Conservation (phyloP, 2,888 invertebrate genomes). For the Idaea dimidiata region DNA sequence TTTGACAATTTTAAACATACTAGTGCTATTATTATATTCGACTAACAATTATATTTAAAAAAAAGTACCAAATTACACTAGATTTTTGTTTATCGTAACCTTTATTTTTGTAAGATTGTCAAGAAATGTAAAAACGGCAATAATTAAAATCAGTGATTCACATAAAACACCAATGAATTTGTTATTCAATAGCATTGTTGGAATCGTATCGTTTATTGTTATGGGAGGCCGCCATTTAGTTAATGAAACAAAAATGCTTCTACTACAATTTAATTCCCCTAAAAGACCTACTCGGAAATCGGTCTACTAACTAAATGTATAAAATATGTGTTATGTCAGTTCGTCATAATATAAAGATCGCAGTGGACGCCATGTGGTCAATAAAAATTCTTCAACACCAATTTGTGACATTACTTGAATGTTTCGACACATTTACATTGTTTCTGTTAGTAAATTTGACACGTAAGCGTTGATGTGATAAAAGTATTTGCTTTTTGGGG, state of each 20-base stretch:
- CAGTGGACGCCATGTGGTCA: constrained; percentile 36
- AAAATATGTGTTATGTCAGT: constrained; percentile 57
- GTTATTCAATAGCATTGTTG: constrained; percentile 8
- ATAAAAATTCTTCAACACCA: constrained; percentile 49
- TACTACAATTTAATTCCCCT: constrained; percentile 49
- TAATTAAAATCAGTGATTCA: neutral
- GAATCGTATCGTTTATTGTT: constrained; percentile 12
- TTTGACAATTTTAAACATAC: too few species aligned
- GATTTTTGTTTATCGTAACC: neutral
- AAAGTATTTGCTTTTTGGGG: neutral
- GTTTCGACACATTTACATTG: constrained; percentile 23
- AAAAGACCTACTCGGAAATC: constrained; percentile 49
- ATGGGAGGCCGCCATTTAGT: constrained; percentile 26
- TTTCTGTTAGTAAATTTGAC: constrained; percentile 19
- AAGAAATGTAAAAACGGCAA: neutral
- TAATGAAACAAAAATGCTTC: constrained; percentile 48
- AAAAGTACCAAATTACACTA: neutral
- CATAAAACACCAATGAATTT: neutral
- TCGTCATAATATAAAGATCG: constrained; percentile 37
- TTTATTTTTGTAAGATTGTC: neutral
- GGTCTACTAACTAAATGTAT: constrained; percentile 52
- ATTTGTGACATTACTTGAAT: constrained; percentile 40
- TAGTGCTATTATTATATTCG: too few species aligned
- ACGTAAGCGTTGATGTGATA: constrained; percentile 4
- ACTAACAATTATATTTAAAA: too few species aligned